A percentile compares a stretch with the other conserved stretches of the same genome.
These are phyloP conservation scores for Polietes domitor DNA, from an alignment of 2,888 invertebrate genomes.

Conservation along the genomic window DNA sequence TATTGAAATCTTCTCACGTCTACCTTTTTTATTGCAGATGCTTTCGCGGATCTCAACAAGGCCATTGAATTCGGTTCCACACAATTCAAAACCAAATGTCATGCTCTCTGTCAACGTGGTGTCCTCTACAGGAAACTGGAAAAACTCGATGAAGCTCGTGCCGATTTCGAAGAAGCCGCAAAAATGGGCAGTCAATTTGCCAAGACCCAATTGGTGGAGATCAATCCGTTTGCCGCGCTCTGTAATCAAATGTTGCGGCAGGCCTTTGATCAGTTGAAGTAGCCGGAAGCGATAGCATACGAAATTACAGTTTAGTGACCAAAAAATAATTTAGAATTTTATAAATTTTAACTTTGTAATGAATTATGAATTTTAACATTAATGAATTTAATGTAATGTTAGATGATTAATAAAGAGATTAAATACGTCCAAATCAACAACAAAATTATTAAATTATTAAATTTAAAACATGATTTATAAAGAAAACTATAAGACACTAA, in stretches of 20 bases:
- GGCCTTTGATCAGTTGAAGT: constrained; percentile 84
- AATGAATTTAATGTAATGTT: no score
- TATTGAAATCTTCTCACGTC: background rate
- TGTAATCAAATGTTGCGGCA: constrained; percentile 96
- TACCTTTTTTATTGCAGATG: constrained; percentile 82
- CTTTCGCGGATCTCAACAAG: constrained; percentile 87
- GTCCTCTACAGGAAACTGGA: constrained; percentile 87
- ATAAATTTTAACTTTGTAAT: no score
- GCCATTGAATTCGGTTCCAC: constrained; percentile 85
- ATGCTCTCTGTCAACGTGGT: constrained; percentile 92
- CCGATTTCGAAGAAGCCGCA: constrained; percentile 90
- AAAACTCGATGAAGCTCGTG: constrained; percentile 86
- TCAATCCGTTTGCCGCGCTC: constrained; percentile 97
- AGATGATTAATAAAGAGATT: no score
- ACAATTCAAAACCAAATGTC: constrained; percentile 85
- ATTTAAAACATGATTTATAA: no score
- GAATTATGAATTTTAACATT: no score
- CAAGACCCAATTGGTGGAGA: constrained; percentile 90
- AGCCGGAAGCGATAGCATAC: background rate
- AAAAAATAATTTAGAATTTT: no score
- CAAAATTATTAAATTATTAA: no score
- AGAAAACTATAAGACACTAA: no score
- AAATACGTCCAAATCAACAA: no score
- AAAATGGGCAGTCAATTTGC: constrained; percentile 93
- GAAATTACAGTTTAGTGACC: no score